Conservation (phyloP, 2,888 invertebrate species). For the Cantharis nigra region DNA sequence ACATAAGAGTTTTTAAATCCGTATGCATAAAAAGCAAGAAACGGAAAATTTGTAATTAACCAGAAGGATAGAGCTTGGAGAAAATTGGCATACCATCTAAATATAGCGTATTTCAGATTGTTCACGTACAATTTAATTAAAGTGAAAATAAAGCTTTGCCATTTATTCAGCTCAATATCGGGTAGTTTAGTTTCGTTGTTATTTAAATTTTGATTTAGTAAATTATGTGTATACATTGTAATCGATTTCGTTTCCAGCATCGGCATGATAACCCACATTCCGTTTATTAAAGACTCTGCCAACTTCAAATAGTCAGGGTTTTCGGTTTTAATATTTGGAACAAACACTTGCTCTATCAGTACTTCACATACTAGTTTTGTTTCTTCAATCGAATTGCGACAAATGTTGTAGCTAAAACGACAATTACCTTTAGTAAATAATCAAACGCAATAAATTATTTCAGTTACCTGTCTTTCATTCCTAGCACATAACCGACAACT, state of each 20-base stretch:
- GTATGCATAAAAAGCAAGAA: constrained; percentile 68
- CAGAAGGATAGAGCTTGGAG: constrained; percentile 63
- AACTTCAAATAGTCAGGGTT: constrained; percentile 68
- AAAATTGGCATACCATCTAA: constrained; percentile 28
- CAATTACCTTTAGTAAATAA: background rate
- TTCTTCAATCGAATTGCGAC: constrained; percentile 65
- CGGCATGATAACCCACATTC: constrained; percentile 72
- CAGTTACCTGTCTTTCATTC: constrained; percentile 75
- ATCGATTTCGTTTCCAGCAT: constrained; percentile 63
- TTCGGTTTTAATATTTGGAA: constrained; percentile 64
- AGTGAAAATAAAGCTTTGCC: background rate
- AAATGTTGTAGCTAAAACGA: constrained; percentile 69
- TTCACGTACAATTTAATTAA: background rate
- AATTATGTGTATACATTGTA: constrained; percentile 52
- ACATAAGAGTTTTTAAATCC: constrained; percentile 67
- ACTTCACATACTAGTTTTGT: constrained; percentile 65
- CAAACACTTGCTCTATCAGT: constrained; percentile 64
- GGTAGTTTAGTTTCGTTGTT: constrained; percentile 13
- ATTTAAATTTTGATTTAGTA: constrained; percentile 22
- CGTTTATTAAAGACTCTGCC: constrained; percentile 67
- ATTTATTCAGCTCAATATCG: background rate
- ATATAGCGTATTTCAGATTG: constrained; percentile 4
- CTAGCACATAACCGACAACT: constrained; percentile 78
- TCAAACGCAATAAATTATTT: background rate
- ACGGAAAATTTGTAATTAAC: constrained; percentile 70